Percentiles rank a stretch among this genome's conserved stretches.
Evolutionary conservation across 2,113 vertebrate species (phyloP).

Genomic region (Myrmecobius fasciatus): DNA sequence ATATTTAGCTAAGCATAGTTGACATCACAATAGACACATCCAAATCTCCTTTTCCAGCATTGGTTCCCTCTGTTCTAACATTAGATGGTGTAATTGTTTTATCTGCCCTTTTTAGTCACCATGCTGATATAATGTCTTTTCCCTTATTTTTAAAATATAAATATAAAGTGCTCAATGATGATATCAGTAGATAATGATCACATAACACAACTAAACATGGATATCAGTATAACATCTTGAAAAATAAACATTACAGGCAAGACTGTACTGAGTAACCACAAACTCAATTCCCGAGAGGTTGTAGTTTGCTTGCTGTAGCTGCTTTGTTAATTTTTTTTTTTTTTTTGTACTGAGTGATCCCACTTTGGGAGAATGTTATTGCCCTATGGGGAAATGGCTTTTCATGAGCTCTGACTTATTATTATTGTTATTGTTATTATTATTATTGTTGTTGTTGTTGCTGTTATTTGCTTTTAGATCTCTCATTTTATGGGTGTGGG

Average conservation of each 20-base stretch:
- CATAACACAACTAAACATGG: background rate
- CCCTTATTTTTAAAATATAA: conserved; percentile 16
- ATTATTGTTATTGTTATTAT: background rate
- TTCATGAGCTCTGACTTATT: background rate
- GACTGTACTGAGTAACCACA: conserved; percentile 7
- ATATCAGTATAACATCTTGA: background rate
- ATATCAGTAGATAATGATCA: conserved; percentile 11
- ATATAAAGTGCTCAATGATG: background rate
- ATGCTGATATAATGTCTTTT: background rate
- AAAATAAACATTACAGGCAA: background rate
- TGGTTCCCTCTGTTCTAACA: background rate
- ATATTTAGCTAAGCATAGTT: background rate
- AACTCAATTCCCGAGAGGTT: background rate
- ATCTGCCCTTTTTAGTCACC: conserved; percentile 31
- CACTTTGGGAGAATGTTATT: background rate
- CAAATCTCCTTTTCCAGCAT: conserved; percentile 23
- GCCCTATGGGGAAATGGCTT: background rate
- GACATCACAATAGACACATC: background rate
- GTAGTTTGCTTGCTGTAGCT: background rate
- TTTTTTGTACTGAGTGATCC: background rate
- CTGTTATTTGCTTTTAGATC: background rate
- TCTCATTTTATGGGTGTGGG: background rate
- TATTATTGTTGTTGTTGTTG: background rate
- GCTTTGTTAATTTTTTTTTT: background rate
- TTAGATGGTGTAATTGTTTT: conserved; percentile 2